These are phyloP conservation scores for Lithophane semibrunnea DNA, from an alignment of 2,888 invertebrate species.

Conservation along the genomic window DNA sequence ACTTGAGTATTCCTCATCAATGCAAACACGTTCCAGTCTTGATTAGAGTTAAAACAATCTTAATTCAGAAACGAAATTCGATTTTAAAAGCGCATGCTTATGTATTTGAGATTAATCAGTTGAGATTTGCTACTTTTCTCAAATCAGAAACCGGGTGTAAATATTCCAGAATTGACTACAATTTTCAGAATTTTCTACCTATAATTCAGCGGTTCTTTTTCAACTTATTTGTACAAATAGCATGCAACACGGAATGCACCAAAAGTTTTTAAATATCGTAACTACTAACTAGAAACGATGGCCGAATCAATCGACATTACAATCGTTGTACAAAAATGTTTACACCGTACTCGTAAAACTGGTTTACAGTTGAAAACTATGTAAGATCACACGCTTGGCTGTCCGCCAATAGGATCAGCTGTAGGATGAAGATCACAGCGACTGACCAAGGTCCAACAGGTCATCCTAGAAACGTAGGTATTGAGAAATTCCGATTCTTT, in stretches of 20 bases:
- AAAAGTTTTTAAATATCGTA: neutral
- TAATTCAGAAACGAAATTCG: too few relatives aligned
- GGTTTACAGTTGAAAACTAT: slow-evolving; percentile 38
- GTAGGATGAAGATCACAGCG: slow-evolving; percentile 42
- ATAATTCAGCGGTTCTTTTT: neutral
- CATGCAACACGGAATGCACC: slow-evolving; percentile 18
- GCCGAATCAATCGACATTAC: slow-evolving; percentile 12
- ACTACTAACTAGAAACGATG: neutral
- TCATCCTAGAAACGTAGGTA: slow-evolving; percentile 26
- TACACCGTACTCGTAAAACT: slow-evolving; percentile 47
- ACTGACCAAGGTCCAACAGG: slow-evolving; percentile 47
- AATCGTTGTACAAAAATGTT: slow-evolving; percentile 46
- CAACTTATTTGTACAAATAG: slow-evolving; percentile 1
- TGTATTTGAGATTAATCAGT: too few relatives aligned
- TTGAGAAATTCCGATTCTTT: slow-evolving; percentile 25
- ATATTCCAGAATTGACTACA: neutral
- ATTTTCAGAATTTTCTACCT: slow-evolving; percentile 13
- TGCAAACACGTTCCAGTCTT: too few relatives aligned
- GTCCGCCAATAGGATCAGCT: slow-evolving; percentile 57
- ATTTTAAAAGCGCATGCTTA: too few relatives aligned
- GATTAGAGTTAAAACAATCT: too few relatives aligned
- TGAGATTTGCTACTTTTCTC: too few relatives aligned
- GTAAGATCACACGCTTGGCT: slow-evolving; percentile 61
- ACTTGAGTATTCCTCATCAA: too few relatives aligned
- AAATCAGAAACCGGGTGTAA: too few relatives aligned